Percentiles rank a stretch among this genome's conserved stretches.
phyloP scores from a whole-genome alignment of 2,888 invertebrate genomes.

The Spodoptera littoralis region DNA sequence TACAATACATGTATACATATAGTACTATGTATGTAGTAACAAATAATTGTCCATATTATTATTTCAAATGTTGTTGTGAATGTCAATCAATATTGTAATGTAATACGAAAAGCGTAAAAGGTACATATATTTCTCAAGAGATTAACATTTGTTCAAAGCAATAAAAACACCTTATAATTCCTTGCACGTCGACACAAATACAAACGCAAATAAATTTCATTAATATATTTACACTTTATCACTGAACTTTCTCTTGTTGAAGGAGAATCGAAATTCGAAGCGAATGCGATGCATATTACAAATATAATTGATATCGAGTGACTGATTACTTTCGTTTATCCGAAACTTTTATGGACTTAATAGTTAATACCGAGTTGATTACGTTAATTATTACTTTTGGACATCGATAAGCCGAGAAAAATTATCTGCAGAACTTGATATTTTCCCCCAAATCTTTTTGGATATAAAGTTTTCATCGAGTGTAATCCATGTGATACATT shows the following conservation, averaged over 20 bases:
- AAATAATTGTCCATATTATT: too few relatives aligned
- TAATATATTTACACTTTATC: background rate
- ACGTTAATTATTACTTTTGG: conserved; percentile 41
- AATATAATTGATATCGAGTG: conserved; percentile 23
- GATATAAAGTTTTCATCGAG: conserved; percentile 32
- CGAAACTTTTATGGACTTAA: conserved; percentile 19
- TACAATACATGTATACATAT: too few relatives aligned
- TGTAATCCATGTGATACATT: conserved; percentile 30
- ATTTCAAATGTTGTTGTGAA: too few relatives aligned
- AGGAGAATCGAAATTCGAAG: conserved; percentile 5
- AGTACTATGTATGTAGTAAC: too few relatives aligned
- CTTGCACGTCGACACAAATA: background rate
- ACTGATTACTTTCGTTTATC: conserved; percentile 24
- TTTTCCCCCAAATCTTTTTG: conserved; percentile 14
- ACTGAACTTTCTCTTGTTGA: conserved; percentile 10
- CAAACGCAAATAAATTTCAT: background rate
- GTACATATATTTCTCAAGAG: too few relatives aligned
- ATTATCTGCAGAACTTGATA: conserved; percentile 7
- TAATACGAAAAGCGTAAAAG: too few relatives aligned
- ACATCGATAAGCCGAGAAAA: background rate
- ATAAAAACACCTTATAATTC: background rate
- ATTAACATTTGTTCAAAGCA: background rate
- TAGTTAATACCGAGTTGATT: conserved; percentile 5
- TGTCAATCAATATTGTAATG: too few relatives aligned
- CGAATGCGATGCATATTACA: conserved; percentile 5